Percentiles rank a stretch among this genome's conserved stretches.
These are phyloP conservation scores for Meghimatium bilineatum DNA, from an alignment of 2,888 invertebrate species.

Conservation along the genomic window DNA sequence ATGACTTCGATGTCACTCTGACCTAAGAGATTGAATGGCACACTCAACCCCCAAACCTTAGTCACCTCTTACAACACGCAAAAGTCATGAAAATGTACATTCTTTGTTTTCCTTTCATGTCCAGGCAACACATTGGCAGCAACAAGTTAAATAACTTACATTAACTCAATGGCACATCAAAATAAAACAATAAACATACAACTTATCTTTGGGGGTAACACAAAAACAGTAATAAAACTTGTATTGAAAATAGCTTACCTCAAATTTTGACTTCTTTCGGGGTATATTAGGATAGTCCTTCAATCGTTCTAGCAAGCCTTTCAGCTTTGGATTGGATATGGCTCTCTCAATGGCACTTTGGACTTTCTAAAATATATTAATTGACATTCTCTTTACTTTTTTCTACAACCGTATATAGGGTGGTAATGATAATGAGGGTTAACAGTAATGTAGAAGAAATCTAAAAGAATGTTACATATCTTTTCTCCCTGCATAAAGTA, in stretches of 20 bases:
- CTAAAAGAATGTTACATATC: too few species aligned
- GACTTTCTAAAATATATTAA: slow-evolving; percentile 77
- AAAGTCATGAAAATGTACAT: too few species aligned
- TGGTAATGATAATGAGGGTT: too few species aligned
- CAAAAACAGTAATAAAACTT: background rate
- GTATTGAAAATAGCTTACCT: slow-evolving; percentile 66
- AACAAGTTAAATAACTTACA: too few species aligned
- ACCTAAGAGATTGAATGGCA: too few species aligned
- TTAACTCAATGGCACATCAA: background rate
- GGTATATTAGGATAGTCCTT: slow-evolving; percentile 88
- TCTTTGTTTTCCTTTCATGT: too few species aligned
- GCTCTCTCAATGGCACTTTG: slow-evolving; percentile 82
- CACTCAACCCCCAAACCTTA: too few species aligned
- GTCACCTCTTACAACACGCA: too few species aligned
- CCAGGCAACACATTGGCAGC: too few species aligned
- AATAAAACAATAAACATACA: background rate
- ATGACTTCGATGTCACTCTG: too few species aligned
- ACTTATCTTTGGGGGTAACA: background rate
- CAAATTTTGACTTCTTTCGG: slow-evolving; percentile 88
- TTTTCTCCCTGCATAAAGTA: too few species aligned
- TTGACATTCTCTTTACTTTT: background rate
- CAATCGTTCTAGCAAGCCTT: slow-evolving; percentile 83
- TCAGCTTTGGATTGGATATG: slow-evolving; percentile 81
- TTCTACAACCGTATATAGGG: background rate
- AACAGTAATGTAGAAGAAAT: too few species aligned